Percentiles rank a stretch among this genome's conserved stretches.
These are phyloP conservation scores for Kryphioiulus occultus DNA, from an alignment of 2,888 invertebrate species.

Conservation along the genomic window DNA sequence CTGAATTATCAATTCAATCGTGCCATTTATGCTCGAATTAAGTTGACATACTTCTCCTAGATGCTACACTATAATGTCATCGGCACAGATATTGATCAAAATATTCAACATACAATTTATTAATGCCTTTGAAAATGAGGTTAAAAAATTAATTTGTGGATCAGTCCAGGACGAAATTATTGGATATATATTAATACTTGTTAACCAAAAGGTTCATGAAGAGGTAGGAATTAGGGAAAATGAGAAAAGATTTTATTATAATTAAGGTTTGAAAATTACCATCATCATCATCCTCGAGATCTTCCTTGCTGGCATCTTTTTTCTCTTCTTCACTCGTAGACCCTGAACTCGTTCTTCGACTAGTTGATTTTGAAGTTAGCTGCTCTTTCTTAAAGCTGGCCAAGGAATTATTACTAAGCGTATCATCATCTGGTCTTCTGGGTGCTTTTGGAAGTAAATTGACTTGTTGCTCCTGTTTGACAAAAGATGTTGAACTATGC, in stretches of 20 bases:
- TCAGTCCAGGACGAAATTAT: background rate
- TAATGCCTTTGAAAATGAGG: too few species aligned
- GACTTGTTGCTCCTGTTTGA: conserved; percentile 75
- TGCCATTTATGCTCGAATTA: too few species aligned
- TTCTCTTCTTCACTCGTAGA: conserved; percentile 77
- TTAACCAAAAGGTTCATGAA: background rate
- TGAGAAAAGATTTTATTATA: background rate
- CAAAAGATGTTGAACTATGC: background rate
- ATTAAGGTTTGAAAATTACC: background rate
- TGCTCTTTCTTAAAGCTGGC: conserved; percentile 73
- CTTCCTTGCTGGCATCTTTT: conserved; percentile 89
- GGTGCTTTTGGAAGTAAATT: conserved; percentile 70
- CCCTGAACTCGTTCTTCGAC: conserved; percentile 79
- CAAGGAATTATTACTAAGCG: conserved; percentile 83
- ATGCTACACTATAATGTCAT: too few species aligned
- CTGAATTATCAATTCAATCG: too few species aligned
- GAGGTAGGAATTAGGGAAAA: background rate
- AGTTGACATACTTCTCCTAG: too few species aligned
- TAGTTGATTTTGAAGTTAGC: conserved; percentile 49
- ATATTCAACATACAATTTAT: too few species aligned
- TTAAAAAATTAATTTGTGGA: too few species aligned
- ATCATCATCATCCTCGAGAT: conserved; percentile 69
- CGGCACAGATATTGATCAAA: too few species aligned
- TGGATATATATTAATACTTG: background rate
- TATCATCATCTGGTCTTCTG: conserved; percentile 71